Evolutionary conservation across 2,113 vertebrate species (phyloP).

Genomic region (Trochalopteron elliotii): DNA sequence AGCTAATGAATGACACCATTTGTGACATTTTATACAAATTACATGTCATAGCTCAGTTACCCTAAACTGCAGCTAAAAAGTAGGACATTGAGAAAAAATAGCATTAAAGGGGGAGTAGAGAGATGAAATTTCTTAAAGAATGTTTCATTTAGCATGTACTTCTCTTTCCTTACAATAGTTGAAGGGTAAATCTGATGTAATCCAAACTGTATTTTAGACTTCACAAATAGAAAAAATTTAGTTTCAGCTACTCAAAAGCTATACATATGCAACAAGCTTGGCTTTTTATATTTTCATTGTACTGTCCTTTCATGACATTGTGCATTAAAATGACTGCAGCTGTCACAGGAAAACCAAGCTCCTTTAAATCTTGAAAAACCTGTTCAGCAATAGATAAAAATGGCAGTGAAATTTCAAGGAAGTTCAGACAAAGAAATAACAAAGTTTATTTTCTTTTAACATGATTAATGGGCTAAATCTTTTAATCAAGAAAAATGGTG

Average conservation of each 20-base stretch:
- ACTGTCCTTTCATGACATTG: slow-evolving; percentile 63
- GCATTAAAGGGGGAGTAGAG: slow-evolving; percentile 1
- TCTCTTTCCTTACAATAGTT: slow-evolving; percentile 53
- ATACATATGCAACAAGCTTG: slow-evolving; percentile 71
- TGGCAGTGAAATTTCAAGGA: slow-evolving; percentile 17
- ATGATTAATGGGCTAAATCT: background rate
- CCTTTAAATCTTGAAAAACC: slow-evolving; percentile 59
- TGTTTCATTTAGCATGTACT: slow-evolving; percentile 34
- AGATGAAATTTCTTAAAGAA: slow-evolving; percentile 21
- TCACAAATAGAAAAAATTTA: slow-evolving; percentile 63
- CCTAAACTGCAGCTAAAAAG: slow-evolving; percentile 12
- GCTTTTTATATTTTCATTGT: slow-evolving; percentile 66
- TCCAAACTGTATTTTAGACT: slow-evolving; percentile 65
- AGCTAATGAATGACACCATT: background rate
- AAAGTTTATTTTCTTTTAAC: background rate
- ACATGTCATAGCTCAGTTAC: background rate
- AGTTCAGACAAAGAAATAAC: background rate
- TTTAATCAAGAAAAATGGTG: background rate
- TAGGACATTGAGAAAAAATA: slow-evolving; percentile 43
- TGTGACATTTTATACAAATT: background rate
- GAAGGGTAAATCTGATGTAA: slow-evolving; percentile 66
- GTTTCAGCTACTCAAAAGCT: slow-evolving; percentile 47
- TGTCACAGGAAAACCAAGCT: slow-evolving; percentile 56
- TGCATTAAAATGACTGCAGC: slow-evolving; percentile 63
- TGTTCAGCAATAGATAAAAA: slow-evolving; percentile 34